phyloP scores from a whole-genome alignment of 2,888 invertebrate genomes.

The Lottia scabra region DNA sequence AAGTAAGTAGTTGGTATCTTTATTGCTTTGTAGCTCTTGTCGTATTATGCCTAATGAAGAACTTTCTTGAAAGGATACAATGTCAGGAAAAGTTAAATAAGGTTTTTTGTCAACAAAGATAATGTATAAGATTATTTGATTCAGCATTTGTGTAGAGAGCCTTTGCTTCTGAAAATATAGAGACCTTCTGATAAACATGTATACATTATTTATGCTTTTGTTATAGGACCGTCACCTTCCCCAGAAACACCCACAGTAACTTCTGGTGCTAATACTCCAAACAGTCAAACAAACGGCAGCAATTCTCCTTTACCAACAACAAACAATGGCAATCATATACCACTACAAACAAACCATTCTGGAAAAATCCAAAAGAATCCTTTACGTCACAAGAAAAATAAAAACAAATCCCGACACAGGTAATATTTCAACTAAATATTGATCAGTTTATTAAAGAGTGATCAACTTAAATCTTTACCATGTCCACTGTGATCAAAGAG shows the following conservation, averaged over 20 bases:
- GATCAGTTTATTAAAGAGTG: not conserved
- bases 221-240: conserved; percentile 44
- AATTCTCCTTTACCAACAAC: conserved; percentile 36
- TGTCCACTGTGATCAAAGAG: not conserved
- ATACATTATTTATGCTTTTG: conserved; percentile 5
- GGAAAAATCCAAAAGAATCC: conserved; percentile 54
- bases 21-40: no score
- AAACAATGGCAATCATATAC: conserved; percentile 41
- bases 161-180: no score
- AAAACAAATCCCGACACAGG: conserved; percentile 53
- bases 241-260: conserved; percentile 54
- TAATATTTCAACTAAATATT: conserved; percentile 20
- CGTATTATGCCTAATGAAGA: no score
- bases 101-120: no score
- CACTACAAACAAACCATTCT: conserved; percentile 42
- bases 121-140: no score
- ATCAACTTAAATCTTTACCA: not conserved
- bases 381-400: conserved; percentile 53
- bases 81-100: no score
- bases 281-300: conserved; percentile 49
- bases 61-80: no score
- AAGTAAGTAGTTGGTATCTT: conserved; percentile 69
- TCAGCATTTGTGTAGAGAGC: no score
- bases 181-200: no score
- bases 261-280: conserved; percentile 46